Conservation (phyloP, 2,888 invertebrate species). For the Lymantria dispar region DNA sequence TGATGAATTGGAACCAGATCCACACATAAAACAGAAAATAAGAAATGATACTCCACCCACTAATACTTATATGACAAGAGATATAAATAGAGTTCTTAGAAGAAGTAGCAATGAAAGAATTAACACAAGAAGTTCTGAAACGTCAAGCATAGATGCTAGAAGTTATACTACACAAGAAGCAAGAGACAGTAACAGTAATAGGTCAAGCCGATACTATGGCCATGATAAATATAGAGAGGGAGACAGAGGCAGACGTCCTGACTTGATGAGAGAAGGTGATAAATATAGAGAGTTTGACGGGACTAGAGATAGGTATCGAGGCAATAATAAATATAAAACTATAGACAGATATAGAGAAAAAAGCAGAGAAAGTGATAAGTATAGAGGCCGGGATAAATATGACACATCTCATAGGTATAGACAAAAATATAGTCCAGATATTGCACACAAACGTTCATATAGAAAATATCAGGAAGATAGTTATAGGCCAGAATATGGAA, state of each 20-base stretch:
- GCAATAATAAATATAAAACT: background rate
- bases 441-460: conserved; percentile 25
- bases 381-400: conserved; percentile 38
- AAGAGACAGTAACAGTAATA: conserved; percentile 15
- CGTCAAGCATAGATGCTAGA: conserved; percentile 37
- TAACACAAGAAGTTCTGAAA: conserved; percentile 34
- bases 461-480: conserved; percentile 38
- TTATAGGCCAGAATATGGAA: conserved; percentile 37
- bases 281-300: background rate
- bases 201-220: background rate
- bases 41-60: conserved; percentile 18
- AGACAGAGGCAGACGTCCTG: background rate
- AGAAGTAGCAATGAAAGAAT: conserved; percentile 28
- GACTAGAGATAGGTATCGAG: background rate
- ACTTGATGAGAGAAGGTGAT: background rate
- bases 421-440: conserved; percentile 46
- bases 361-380: conserved; percentile 2
- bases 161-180: conserved; percentile 25
- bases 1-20: conserved; percentile 44
- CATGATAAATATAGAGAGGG: conserved; percentile 1
- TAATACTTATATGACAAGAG: conserved; percentile 18
- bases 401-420: conserved; percentile 38
- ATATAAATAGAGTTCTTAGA: conserved; percentile 13
- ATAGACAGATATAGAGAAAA: background rate
- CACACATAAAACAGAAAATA: conserved; percentile 17